Conservation (phyloP, 2,888 invertebrate species). For the Synergus japonicus region DNA sequence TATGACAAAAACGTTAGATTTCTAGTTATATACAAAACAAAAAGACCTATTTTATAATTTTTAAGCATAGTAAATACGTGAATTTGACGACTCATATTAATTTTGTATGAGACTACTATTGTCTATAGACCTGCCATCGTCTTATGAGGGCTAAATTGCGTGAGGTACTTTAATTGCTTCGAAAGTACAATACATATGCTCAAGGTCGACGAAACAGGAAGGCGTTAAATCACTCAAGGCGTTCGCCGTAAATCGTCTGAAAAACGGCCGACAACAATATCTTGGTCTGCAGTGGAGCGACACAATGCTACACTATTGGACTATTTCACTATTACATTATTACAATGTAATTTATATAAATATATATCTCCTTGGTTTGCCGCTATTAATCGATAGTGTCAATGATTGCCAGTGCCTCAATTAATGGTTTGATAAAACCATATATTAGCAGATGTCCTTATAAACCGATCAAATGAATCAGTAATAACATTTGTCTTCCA, state of each 20-base stretch:
- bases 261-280: constrained; percentile 45
- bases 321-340: too few species aligned
- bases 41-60: not conserved
- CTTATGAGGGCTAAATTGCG: constrained; percentile 3
- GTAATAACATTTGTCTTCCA: not conserved
- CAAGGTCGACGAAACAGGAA: constrained; percentile 52
- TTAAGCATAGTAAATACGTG: not conserved
- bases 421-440: not conserved
- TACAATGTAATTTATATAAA: too few species aligned
- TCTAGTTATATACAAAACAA: too few species aligned
- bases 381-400: not conserved
- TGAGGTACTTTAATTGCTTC: constrained; percentile 25
- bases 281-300: constrained; percentile 28
- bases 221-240: constrained; percentile 52
- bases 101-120: not conserved
- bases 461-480: not conserved
- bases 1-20: too few species aligned
- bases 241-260: constrained; percentile 46
- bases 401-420: not conserved
- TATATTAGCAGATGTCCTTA: not conserved
- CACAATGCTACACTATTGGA: not conserved
- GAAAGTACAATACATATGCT: constrained; percentile 20
- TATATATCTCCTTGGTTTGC: not conserved
- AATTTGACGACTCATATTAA: not conserved
- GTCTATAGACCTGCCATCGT: not conserved